Base-by-base conservation (phyloP, 2,888 invertebrate genomes). In the Ectropis crepuscularia region DNA sequence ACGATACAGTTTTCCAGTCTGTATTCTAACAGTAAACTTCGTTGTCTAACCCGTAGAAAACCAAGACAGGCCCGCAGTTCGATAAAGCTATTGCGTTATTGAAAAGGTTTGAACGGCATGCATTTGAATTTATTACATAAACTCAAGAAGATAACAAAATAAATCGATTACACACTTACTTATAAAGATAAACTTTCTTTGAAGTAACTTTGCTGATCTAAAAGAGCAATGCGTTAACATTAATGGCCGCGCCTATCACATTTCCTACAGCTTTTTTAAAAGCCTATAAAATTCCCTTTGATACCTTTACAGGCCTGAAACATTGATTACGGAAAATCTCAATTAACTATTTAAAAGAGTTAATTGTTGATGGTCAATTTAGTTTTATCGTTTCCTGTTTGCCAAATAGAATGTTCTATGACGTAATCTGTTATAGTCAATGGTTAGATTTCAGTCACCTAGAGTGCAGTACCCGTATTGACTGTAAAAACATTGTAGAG, bases 241-340 rank as follows among this genome's bases (percentile, higher is more conserved):
- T 57, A 49, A 54, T 50, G 6, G 38, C 50, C 39, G 28, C 36
- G 10, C 53, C 51, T 58, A 63, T 59, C 50, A 51, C 45, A 46
- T 59, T 59, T 58, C 57, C 62, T 45, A 63, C 47, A 58, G 43
- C 53, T 58, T 43, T 63, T 62, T 63, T 50, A 47, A 47, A 54
- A 51, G 53, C 39, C 65, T 60, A 65, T 68, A 60, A 68, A 59
- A 47, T 43, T 60, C 57, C 42, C 54, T 63, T 67, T 67, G 65
- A 61, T 65, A 57, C 46, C 28, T 41, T 57, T 37, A 6, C 37
- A 51, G 51, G 51, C 38, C 12, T 39, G 42, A 36, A 59, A 48
- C 37, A 38, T 55, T 8, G 46, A 55, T 55, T 55, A 47, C 51
- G 62, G 42, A 51, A 47, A 57, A 51, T 46, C 42, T 49, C 39